A percentile compares a stretch with the other conserved stretches of the same genome.
Evolutionary conservation across 2,797 vertebrate species (phyloP).

Genomic region (Psittacula echo): DNA sequence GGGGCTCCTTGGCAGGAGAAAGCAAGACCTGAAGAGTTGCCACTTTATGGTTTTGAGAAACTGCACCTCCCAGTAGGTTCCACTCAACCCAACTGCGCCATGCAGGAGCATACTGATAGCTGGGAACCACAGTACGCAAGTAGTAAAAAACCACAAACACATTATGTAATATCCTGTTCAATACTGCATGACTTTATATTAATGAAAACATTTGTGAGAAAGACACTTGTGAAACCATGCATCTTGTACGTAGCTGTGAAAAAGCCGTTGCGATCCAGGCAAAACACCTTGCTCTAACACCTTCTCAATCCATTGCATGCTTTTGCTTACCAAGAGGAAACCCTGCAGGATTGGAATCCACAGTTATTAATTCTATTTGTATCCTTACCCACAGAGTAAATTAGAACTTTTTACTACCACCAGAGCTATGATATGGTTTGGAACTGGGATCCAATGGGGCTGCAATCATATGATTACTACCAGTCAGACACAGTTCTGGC

Average conservation of each 20-base stretch:
- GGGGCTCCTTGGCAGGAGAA: not conserved
- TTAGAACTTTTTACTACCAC: not conserved
- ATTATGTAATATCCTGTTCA: not conserved
- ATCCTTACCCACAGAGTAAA: not conserved
- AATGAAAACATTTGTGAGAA: not conserved
- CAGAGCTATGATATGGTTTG: not conserved
- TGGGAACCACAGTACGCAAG: not conserved
- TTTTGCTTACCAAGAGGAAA: not conserved
- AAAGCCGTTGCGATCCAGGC: not conserved
- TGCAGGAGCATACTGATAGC: rapidly evolving
- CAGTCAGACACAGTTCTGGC: not conserved
- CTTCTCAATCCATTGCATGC: not conserved
- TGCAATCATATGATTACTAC: not conserved
- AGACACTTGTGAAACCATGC: not conserved
- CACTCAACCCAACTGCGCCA: not conserved
- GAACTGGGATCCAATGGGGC: not conserved
- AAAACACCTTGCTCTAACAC: not conserved
- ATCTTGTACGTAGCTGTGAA: not conserved
- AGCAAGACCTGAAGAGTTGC: not conserved
- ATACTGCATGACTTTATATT: not conserved
- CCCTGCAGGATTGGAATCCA: not conserved
- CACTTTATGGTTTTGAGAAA: not conserved
- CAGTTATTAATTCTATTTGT: not conserved
- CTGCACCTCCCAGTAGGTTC: not conserved
- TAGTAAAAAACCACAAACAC: not conserved